phyloP scores from a whole-genome alignment of 2,113 vertebrate species.

The Cyphomyrus plagiostoma region DNA sequence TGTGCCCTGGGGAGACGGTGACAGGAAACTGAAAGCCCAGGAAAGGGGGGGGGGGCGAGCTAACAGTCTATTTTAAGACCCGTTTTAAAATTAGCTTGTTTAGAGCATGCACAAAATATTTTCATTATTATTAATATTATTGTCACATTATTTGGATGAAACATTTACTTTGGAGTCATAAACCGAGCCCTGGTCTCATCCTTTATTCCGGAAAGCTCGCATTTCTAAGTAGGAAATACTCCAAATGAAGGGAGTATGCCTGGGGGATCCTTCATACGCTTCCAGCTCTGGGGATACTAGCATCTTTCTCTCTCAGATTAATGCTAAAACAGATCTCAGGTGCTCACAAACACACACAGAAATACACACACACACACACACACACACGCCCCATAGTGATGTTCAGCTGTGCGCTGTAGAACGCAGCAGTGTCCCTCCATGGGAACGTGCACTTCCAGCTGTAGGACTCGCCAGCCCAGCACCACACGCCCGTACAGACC shows the following conservation, averaged over 20 bases:
- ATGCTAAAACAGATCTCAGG: neutral
- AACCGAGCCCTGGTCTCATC: neutral
- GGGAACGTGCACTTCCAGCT: neutral
- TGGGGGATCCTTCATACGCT: no score
- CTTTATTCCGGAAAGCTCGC: neutral
- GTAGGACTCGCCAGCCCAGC: neutral
- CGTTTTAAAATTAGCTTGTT: neutral
- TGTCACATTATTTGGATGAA: neutral
- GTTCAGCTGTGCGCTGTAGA: neutral
- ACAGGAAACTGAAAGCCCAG: neutral
- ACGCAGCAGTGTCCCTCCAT: neutral
- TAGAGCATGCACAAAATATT: neutral
- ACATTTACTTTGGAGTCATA: neutral
- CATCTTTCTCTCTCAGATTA: neutral
- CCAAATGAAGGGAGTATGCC: neutral
- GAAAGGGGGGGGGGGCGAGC: neutral
- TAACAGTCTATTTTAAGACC: neutral
- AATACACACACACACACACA: neutral
- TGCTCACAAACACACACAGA: neutral
- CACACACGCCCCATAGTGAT: neutral
- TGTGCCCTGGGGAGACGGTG: neutral
- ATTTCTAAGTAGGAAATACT: neutral
- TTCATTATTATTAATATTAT: neutral
- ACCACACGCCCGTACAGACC: neutral
- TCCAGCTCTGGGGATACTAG: neutral